Conservation (phyloP, 1,140 invertebrate species). For the Anadara kagoshimensis region DNA sequence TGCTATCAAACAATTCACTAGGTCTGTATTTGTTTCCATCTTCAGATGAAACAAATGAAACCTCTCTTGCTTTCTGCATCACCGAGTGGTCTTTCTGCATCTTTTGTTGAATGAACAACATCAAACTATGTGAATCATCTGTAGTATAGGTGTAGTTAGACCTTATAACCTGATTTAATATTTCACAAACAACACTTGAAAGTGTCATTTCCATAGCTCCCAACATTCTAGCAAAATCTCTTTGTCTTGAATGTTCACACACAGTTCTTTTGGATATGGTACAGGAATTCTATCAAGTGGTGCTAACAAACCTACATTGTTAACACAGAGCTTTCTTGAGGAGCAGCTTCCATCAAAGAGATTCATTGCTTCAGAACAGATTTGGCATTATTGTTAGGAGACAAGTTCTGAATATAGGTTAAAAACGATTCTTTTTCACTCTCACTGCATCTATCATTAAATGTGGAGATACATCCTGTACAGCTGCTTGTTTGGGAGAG, state of each 20-base stretch:
- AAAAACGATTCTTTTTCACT: too few species aligned
- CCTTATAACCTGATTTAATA: neutral
- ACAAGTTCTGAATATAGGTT: too few species aligned
- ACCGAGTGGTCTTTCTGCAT: neutral
- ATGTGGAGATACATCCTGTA: too few species aligned
- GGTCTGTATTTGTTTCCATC: conserved; percentile 6
- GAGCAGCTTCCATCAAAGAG: too few species aligned
- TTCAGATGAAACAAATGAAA: conserved; percentile 1
- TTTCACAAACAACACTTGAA: conserved; percentile 2
- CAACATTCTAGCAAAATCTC: neutral
- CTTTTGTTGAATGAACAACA: neutral
- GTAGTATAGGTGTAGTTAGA: neutral
- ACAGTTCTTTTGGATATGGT: neutral
- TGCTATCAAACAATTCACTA: conserved; percentile 4
- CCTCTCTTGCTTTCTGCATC: neutral
- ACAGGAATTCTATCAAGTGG: neutral
- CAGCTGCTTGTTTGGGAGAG: too few species aligned
- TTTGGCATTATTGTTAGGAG: too few species aligned
- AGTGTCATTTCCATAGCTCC: neutral
- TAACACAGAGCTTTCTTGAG: too few species aligned
- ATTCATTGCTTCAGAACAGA: too few species aligned
- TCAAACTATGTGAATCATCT: neutral
- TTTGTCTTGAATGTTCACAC: neutral
- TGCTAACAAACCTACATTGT: too few species aligned
- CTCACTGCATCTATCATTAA: too few species aligned